Evolutionary conservation across 2,888 invertebrate species (phyloP).

Genomic region (Drosophila bunnanda): DNA sequence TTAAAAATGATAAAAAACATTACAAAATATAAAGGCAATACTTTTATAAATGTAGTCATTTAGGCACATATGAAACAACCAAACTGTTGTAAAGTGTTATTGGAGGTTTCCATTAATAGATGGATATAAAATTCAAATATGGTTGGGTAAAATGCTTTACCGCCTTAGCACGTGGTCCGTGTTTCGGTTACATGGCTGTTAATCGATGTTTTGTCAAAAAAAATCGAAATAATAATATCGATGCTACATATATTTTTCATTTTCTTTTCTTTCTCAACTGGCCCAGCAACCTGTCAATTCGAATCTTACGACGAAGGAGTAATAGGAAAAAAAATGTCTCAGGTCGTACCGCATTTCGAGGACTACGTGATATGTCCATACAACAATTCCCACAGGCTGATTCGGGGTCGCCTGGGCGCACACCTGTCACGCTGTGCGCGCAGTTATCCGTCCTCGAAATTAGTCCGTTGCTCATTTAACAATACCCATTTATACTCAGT

Average conservation of each 20-base stretch:
- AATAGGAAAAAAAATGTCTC: background rate
- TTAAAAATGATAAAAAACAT: too few relatives aligned
- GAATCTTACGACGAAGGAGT: background rate
- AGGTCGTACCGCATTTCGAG: background rate
- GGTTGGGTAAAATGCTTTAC: too few relatives aligned
- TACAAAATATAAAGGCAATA: background rate
- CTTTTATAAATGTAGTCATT: background rate
- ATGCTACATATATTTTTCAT: too few relatives aligned
- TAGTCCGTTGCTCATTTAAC: conserved; percentile 86
- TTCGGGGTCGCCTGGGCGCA: conserved; percentile 85
- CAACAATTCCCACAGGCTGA: conserved; percentile 85
- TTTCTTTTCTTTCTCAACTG: background rate
- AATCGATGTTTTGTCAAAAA: background rate
- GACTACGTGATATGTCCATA: conserved; percentile 86
- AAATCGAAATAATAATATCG: background rate
- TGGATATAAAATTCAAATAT: background rate
- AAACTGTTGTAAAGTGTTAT: background rate
- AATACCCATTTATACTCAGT: conserved; percentile 86
- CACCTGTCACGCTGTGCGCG: conserved; percentile 87
- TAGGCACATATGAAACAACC: background rate
- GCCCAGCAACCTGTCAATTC: background rate
- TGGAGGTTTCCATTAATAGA: background rate
- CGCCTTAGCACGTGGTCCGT: background rate
- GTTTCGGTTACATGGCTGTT: background rate
- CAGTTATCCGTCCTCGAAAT: conserved; percentile 83